Percentiles rank a stretch among this genome's conserved stretches.
These are phyloP conservation scores for Prionailurus viverrinus DNA, from an alignment of 2,113 vertebrate genomes.

Conservation along the genomic window DNA sequence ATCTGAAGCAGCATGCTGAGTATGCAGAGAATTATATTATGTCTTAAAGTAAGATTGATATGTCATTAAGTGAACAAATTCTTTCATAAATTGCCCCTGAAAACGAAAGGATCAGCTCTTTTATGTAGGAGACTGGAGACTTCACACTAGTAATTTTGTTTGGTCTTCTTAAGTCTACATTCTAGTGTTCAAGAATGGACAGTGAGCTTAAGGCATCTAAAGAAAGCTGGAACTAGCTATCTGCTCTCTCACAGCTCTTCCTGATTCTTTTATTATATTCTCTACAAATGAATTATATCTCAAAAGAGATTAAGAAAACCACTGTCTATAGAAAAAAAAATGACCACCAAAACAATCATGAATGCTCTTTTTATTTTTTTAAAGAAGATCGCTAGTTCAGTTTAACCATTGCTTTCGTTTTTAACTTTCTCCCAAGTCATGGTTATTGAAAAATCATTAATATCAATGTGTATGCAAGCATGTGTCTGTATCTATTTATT, in stretches of 20 bases:
- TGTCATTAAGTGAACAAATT: background rate
- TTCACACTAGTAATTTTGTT: background rate
- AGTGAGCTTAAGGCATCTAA: background rate
- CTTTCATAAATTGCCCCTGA: background rate
- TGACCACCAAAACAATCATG: background rate
- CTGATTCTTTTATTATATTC: background rate
- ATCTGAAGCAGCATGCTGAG: background rate
- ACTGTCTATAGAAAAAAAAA: background rate
- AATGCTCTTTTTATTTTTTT: background rate
- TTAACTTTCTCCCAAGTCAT: background rate
- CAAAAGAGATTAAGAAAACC: background rate
- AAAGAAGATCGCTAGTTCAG: background rate
- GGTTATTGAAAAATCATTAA: background rate
- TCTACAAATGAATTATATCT: background rate
- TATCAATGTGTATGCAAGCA: background rate
- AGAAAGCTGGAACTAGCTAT: background rate
- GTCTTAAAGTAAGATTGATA: conserved; percentile 1
- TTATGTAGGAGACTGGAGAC: background rate
- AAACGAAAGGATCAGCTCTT: background rate
- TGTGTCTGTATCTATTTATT: background rate
- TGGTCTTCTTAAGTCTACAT: background rate
- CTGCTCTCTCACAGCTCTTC: background rate
- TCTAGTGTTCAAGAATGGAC: background rate
- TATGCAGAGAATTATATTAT: background rate
- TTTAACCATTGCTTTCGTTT: background rate